Evolutionary conservation across 2,797 vertebrate species (phyloP).

Genomic region (Molossus molossus): DNA sequence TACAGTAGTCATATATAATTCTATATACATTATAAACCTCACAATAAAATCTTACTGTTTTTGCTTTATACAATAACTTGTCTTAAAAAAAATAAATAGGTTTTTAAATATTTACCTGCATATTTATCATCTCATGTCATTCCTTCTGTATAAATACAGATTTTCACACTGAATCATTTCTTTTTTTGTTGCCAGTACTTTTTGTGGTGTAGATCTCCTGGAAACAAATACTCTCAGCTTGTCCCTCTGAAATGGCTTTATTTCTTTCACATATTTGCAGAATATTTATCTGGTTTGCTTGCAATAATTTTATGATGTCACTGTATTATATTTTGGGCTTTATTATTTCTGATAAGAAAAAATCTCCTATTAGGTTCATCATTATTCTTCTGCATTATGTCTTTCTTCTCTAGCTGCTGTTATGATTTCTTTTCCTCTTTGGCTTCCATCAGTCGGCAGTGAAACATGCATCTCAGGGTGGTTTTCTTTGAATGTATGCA

Average conservation of each 20-base stretch:
- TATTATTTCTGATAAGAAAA: slow-evolving; percentile 54
- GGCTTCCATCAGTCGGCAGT: neutral
- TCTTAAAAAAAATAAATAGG: neutral
- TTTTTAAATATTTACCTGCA: neutral
- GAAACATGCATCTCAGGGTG: neutral
- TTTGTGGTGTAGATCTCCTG: neutral
- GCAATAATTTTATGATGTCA: neutral
- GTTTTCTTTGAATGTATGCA: neutral
- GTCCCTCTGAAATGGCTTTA: slow-evolving; percentile 11
- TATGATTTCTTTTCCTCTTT: slow-evolving; percentile 20
- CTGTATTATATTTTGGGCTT: neutral
- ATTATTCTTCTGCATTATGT: neutral
- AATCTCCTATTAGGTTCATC: neutral
- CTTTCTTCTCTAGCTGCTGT: neutral
- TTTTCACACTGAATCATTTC: neutral
- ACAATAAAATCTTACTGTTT: neutral
- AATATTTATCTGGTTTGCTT: slow-evolving; percentile 32
- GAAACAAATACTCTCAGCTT: neutral
- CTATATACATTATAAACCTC: neutral
- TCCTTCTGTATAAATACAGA: neutral
- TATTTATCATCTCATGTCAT: neutral
- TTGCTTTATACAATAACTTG: slow-evolving; percentile 5
- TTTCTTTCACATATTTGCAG: neutral
- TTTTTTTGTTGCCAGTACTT: neutral
- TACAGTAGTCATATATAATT: neutral